These are phyloP conservation scores for Lineus longissimus DNA, from an alignment of 1,140 invertebrate genomes.

Conservation along the genomic window DNA sequence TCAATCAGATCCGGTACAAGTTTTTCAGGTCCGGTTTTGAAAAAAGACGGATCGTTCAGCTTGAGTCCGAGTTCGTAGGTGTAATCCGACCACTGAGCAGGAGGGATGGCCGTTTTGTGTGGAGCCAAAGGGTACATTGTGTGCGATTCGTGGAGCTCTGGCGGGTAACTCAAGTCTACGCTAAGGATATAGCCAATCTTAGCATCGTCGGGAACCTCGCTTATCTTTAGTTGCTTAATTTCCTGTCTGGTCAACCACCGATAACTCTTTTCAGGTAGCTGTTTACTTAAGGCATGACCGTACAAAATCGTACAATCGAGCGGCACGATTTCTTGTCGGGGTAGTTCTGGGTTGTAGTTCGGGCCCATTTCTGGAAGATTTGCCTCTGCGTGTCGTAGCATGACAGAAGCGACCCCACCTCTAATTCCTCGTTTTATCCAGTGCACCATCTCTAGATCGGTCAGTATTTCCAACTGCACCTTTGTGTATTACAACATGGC, in stretches of 20 bases:
- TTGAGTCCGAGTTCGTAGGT: neutral
- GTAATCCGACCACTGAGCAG: neutral
- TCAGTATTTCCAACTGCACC: neutral
- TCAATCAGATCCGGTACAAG: neutral
- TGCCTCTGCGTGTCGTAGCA: neutral
- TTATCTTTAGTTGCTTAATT: neutral
- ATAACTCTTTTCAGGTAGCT: neutral
- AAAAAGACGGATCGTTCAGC: neutral
- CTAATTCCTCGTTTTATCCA: neutral
- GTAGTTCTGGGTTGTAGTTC: neutral
- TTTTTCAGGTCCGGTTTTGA: neutral
- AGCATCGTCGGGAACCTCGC: neutral
- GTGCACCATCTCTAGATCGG: conserved; percentile 1
- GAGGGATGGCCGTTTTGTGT: neutral
- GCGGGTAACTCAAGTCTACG: neutral
- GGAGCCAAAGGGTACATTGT: neutral
- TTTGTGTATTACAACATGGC: conserved; percentile 3
- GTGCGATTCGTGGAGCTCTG: neutral
- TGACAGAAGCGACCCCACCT: neutral
- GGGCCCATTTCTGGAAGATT: neutral
- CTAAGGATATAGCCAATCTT: neutral
- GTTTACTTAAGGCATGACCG: neutral
- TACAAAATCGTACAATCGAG: neutral
- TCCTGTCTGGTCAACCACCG: neutral
- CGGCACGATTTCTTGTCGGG: neutral